Evolutionary conservation across 1,140 invertebrate species (phyloP).

Genomic region (Anoplophora glabripennis): DNA sequence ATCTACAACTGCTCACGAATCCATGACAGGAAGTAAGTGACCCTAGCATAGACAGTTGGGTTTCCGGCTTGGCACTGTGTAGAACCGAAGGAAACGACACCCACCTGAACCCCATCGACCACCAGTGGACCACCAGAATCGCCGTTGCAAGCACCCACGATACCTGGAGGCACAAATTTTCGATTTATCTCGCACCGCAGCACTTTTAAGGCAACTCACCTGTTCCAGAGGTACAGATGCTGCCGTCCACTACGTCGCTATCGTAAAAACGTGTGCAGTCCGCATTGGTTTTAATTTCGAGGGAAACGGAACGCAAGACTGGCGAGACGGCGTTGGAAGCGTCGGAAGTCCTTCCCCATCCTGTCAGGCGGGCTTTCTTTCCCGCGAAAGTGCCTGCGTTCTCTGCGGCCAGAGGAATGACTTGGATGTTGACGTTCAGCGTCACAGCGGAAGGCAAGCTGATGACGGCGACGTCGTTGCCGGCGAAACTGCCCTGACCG

Average conservation of each 20-base stretch:
- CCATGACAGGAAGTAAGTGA: constrained; percentile 18
- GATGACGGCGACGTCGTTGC: constrained; percentile 22
- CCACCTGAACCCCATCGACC: constrained; percentile 37
- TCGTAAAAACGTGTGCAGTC: not conserved
- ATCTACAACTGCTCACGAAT: constrained; percentile 3
- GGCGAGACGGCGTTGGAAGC: not conserved
- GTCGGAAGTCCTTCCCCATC: constrained; percentile 12
- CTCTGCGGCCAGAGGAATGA: constrained; percentile 1
- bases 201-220: constrained; percentile 4
- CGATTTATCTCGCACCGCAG: constrained; percentile 3
- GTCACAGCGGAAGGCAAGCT: not conserved
- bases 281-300: constrained; percentile 5
- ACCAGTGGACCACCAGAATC: constrained; percentile 82
- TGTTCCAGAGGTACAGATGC: not conserved
- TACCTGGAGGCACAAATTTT: constrained; percentile 3
- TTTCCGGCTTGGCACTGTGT: constrained; percentile 5
- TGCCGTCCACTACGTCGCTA: not conserved
- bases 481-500: not conserved
- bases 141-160: constrained; percentile 65
- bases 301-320: not conserved
- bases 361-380: constrained; percentile 7
- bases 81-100: constrained; percentile 19
- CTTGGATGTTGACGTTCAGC: not conserved
- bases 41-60: constrained; percentile 20
- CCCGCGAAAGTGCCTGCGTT: not conserved